Conservation (phyloP, 1,140 invertebrate genomes). For the Drosophila ironensis region DNA sequence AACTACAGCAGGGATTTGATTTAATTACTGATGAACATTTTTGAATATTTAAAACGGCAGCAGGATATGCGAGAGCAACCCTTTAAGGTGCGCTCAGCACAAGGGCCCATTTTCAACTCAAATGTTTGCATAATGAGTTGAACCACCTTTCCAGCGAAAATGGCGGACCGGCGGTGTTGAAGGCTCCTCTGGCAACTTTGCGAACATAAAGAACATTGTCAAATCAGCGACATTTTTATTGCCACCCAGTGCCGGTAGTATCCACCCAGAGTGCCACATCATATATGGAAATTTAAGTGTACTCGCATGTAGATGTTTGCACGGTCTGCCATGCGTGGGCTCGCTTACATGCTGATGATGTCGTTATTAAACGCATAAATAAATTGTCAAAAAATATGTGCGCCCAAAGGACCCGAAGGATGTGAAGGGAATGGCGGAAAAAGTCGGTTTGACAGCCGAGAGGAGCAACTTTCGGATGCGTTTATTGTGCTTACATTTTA, state of each 20-base stretch:
- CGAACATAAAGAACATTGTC: slow-evolving; percentile 71
- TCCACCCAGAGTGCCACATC: slow-evolving; percentile 1
- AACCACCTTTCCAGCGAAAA: slow-evolving; percentile 8
- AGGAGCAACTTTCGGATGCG: slow-evolving; percentile 33
- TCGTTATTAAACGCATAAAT: slow-evolving; percentile 80
- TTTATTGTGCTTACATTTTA: slow-evolving; percentile 42
- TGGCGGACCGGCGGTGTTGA: slow-evolving; percentile 8
- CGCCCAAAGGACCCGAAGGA: slow-evolving; percentile 13
- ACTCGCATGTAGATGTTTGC: slow-evolving; percentile 3
- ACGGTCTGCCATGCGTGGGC: slow-evolving; percentile 18
- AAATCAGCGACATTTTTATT: slow-evolving; percentile 81
- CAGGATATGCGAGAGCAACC: slow-evolving; percentile 1
- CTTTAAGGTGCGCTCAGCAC: slow-evolving; percentile 11
- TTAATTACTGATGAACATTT: background rate
- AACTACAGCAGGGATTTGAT: background rate
- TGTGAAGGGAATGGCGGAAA: background rate
- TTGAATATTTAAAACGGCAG: slow-evolving; percentile 19
- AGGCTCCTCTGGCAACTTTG: slow-evolving; percentile 33
- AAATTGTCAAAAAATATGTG: slow-evolving; percentile 66
- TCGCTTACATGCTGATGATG: slow-evolving; percentile 73
- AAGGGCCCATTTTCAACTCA: slow-evolving; percentile 23
- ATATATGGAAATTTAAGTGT: slow-evolving; percentile 19
- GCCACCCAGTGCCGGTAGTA: slow-evolving; percentile 21
- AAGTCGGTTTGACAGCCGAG: background rate
- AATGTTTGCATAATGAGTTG: slow-evolving; percentile 69